Conservation (phyloP, 2,888 invertebrate species). For the Lycaena phlaeas region DNA sequence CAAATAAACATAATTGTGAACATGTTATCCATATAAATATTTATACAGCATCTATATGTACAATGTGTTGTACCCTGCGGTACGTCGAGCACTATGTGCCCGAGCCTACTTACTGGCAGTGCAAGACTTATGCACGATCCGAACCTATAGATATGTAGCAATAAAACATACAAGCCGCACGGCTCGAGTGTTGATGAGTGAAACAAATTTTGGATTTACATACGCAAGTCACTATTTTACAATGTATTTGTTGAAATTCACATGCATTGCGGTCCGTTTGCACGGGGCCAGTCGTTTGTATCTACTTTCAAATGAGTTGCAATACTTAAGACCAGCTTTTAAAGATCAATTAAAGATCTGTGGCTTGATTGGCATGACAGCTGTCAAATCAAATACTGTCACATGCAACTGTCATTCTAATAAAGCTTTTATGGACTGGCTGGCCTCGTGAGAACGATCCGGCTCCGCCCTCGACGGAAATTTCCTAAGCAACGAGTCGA, state of each 20-base stretch:
- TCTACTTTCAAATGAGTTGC: neutral
- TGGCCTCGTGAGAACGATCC: neutral
- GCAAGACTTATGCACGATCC: slow-evolving; percentile 49
- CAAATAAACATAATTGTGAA: slow-evolving; percentile 34
- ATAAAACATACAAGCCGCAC: slow-evolving; percentile 35
- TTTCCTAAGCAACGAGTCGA: slow-evolving; percentile 17
- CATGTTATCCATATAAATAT: slow-evolving; percentile 58
- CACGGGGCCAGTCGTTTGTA: neutral
- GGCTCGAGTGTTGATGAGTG: slow-evolving; percentile 24
- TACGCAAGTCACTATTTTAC: slow-evolving; percentile 3
- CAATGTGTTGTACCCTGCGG: slow-evolving; percentile 29
- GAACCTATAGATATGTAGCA: slow-evolving; percentile 56
- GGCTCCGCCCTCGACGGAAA: slow-evolving; percentile 19
- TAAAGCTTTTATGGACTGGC: no score
- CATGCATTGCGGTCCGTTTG: neutral
- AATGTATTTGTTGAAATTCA: neutral
- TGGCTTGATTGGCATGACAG: no score
- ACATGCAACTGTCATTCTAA: no score
- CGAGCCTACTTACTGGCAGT: slow-evolving; percentile 59
- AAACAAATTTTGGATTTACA: slow-evolving; percentile 11
- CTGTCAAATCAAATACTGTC: no score
- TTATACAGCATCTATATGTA: slow-evolving; percentile 70
- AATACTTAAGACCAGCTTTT: no score
- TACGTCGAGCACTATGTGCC: slow-evolving; percentile 48
- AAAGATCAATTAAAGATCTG: no score